phyloP scores from a whole-genome alignment of 1,140 invertebrate genomes.

The Antheraea mylitta region DNA sequence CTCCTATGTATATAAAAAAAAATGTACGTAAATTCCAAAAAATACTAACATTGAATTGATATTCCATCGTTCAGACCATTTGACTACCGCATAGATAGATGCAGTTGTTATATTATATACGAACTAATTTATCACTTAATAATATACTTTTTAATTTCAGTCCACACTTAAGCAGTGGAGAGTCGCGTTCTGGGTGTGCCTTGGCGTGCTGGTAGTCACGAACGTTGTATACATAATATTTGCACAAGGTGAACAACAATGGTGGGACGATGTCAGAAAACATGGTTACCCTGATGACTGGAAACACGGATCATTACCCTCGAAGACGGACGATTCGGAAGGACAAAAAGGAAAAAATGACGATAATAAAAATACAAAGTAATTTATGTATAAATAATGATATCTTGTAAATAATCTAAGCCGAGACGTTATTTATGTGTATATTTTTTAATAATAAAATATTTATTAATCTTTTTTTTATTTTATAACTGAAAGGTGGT shows the following conservation, averaged over 20 bases:
- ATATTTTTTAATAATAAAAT: slow-evolving; percentile 7
- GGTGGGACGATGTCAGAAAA: slow-evolving; percentile 82
- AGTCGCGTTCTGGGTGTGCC: slow-evolving; percentile 89
- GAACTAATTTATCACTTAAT: too few relatives aligned
- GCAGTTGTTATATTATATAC: too few relatives aligned
- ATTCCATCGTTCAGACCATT: too few relatives aligned
- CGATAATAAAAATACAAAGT: slow-evolving; percentile 34
- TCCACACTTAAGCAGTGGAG: slow-evolving; percentile 87
- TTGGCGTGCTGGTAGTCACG: slow-evolving; percentile 84
- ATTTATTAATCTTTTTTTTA: neutral
- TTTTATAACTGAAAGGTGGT: too few relatives aligned
- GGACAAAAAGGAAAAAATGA: slow-evolving; percentile 34
- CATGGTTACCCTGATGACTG: slow-evolving; percentile 59
- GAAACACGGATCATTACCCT: slow-evolving; percentile 58
- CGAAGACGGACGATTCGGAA: slow-evolving; percentile 43
- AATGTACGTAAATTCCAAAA: too few relatives aligned
- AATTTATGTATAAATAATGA: slow-evolving; percentile 22
- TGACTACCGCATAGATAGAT: too few relatives aligned
- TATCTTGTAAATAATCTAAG: slow-evolving; percentile 24
- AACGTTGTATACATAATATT: slow-evolving; percentile 86
- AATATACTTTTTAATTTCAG: slow-evolving; percentile 74
- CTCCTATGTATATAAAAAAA: too few relatives aligned
- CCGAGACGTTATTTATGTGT: neutral
- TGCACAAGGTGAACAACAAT: slow-evolving; percentile 84
- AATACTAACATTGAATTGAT: too few relatives aligned